Evolutionary conservation across 2,888 invertebrate species (phyloP), one percentile per base, ranked within the genome.

Genomic region (Hirtodrosophila alboralis): DNA sequence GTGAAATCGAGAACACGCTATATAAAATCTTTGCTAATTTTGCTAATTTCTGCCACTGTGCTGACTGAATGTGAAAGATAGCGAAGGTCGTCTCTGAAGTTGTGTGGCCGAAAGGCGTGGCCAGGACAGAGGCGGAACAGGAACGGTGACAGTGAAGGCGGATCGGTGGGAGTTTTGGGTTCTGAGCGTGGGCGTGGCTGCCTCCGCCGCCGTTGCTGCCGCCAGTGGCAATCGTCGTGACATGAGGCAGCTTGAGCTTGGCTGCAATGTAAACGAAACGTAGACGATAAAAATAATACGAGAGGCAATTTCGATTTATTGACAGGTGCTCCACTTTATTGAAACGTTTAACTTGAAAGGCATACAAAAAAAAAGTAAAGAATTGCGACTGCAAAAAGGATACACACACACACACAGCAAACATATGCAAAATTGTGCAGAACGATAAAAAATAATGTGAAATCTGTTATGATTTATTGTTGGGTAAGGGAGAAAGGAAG

Each of bases 281-380:
- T 61, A 73, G 65, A 71, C 80, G 84, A 81, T 80, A 83, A 83
- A 80, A 81, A 83, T 79, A 83, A 73, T 80, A 81, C 79, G 85
- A 84, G 74, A 86, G 84, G 85, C 85, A 86, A 86, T 86, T 84
- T 83, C 78, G 75, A 79, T 81, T 86, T 86, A 86, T 84, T 86
- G 86, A 84, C 86, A 86, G 84, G 86, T 86, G 84, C 84, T 86
- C 81, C 78, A 80, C 84, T 84, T 86, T 84, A 80, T 86, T 86
- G 80, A 83, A 85, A 85, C 81, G 81, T 83, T 83, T 76, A 84
- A 81, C 72, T 81, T 70, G 65, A 79, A 76, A 78, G 52, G n/a
- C n/a, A n/a, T n/a, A n/a, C n/a, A n/a, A n/a, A n/a, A n/a, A n/a
- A n/a, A n/a, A n/a, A n/a, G n/a, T n/a, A n/a, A n/a, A n/a, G n/a